Evolutionary conservation across 2,797 vertebrate genomes (phyloP).

Genomic region (Phalanger gymnotis): DNA sequence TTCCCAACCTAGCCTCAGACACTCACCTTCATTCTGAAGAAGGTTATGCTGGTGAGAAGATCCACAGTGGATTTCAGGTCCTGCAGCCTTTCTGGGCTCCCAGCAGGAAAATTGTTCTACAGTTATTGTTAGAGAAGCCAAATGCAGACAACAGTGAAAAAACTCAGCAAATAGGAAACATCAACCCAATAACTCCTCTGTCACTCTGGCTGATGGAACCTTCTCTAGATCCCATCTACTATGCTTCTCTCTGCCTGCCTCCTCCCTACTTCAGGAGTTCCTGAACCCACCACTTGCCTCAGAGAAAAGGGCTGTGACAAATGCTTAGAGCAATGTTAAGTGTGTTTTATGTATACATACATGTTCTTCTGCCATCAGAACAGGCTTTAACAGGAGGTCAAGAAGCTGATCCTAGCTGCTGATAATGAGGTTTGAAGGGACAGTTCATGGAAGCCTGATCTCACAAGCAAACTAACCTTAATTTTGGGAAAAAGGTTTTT

Average conservation of each 20-base stretch:
- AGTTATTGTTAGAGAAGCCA: slow-evolving; percentile 69
- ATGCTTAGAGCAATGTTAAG: neutral
- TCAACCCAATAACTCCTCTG: slow-evolving; percentile 66
- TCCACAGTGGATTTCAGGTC: slow-evolving; percentile 99
- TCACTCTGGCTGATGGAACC: slow-evolving; percentile 69
- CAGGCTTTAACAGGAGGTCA: slow-evolving; percentile 46
- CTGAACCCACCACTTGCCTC: slow-evolving; percentile 23
- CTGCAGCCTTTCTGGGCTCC: slow-evolving; percentile 95
- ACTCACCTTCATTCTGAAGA: slow-evolving; percentile 99
- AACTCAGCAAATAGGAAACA: slow-evolving; percentile 60
- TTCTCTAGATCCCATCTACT: neutral
- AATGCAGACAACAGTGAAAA: slow-evolving; percentile 69
- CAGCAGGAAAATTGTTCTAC: slow-evolving; percentile 98
- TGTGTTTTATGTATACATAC: slow-evolving; percentile 18
- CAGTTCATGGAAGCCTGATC: neutral
- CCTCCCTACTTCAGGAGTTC: neutral
- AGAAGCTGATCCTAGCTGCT: slow-evolving; percentile 33
- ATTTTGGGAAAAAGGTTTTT: slow-evolving; percentile 46
- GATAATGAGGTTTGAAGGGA: neutral
- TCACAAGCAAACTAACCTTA: neutral
- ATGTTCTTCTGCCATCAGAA: slow-evolving; percentile 26
- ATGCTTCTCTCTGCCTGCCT: neutral
- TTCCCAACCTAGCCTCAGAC: neutral
- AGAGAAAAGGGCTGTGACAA: neutral
- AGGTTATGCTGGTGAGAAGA: slow-evolving; percentile 98